phyloP scores from a whole-genome alignment of 2,888 invertebrate species.

The Ophonus ardosiacus region DNA sequence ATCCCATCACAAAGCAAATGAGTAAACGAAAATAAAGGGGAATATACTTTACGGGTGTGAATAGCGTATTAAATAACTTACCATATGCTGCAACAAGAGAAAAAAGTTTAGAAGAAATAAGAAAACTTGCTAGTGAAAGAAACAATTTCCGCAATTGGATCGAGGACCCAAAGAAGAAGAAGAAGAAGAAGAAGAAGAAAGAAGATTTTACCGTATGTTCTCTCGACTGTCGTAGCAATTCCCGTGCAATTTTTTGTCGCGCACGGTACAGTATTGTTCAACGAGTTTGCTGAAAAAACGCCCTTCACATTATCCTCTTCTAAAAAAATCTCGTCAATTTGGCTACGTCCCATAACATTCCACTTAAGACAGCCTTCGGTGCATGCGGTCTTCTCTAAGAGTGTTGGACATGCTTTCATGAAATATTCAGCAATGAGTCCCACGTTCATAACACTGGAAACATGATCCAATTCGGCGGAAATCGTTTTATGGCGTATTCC shows the following conservation, averaged over 20 bases:
- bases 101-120: too few species aligned
- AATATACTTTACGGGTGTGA: too few species aligned
- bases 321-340: conserved; percentile 14
- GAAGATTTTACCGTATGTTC: conserved; percentile 18
- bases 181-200: too few species aligned
- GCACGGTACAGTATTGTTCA: background rate
- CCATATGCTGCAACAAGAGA: too few species aligned
- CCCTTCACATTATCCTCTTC: background rate
- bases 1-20: too few species aligned
- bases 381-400: conserved; percentile 1
- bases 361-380: background rate
- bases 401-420: conserved; percentile 24
- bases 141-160: too few species aligned
- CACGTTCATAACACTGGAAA: conserved; percentile 3
- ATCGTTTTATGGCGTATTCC: conserved; percentile 7
- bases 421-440: conserved; percentile 12
- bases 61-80: too few species aligned
- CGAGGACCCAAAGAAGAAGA: too few species aligned
- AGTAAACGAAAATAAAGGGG: too few species aligned
- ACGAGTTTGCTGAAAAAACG: background rate
- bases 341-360: conserved; percentile 16
- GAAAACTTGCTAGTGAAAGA: too few species aligned
- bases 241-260: background rate
- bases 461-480: background rate
- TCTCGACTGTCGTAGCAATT: background rate